Evolutionary conservation across 64 coral and sea anemone genomes (phyloP).

Genomic region (Porites lutea): DNA sequence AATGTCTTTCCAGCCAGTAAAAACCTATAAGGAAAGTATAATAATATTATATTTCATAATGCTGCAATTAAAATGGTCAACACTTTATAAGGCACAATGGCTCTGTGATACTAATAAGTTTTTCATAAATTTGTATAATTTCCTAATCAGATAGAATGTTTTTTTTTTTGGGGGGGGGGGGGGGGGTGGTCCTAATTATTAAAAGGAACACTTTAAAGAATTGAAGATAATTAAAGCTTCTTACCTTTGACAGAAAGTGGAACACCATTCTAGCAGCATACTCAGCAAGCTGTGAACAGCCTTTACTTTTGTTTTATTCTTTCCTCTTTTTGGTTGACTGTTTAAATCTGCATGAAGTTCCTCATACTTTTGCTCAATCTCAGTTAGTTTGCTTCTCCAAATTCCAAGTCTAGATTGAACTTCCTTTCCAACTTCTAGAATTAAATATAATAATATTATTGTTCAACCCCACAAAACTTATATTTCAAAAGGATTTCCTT

Average conservation of each 20-base stretch:
- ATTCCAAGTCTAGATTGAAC: not conserved
- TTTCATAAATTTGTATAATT: too few relatives aligned
- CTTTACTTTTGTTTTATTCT: not conserved
- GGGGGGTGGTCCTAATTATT: too few relatives aligned
- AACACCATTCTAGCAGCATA: slow-evolving; percentile 22
- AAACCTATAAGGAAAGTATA: slow-evolving; percentile 18
- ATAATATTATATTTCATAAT: not conserved
- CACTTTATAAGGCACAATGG: too few relatives aligned
- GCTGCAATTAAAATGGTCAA: too few relatives aligned
- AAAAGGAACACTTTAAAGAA: too few relatives aligned
- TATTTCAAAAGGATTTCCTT: too few relatives aligned
- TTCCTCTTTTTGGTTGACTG: not conserved
- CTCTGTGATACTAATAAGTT: too few relatives aligned
- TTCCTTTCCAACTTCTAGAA: not conserved
- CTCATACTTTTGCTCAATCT: not conserved
- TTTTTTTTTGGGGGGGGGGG: too few relatives aligned
- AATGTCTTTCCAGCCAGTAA: slow-evolving; percentile 27
- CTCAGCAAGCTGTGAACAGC: not conserved
- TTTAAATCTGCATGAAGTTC: not conserved
- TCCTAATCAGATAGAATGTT: too few relatives aligned
- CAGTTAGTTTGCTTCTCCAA: not conserved
- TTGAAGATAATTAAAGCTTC: too few relatives aligned
- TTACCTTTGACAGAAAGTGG: not conserved
- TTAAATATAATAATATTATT: not conserved
- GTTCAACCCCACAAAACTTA: too few relatives aligned